Percentiles rank a stretch among this genome's conserved stretches.
Conservation (phyloP, 2,797 vertebrate species). For the Vireo griseus region DNA sequence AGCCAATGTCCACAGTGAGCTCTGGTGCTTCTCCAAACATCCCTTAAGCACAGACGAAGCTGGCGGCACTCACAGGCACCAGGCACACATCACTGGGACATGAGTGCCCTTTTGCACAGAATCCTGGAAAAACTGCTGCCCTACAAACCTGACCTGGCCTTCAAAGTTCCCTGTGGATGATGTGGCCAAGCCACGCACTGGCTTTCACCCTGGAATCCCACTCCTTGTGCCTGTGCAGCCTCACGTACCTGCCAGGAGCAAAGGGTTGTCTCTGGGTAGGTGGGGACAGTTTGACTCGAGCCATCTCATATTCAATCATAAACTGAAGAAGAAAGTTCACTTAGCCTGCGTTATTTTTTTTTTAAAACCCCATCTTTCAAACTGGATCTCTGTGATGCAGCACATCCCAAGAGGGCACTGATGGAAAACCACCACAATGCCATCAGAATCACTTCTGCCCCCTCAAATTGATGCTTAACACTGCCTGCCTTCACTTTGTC, state of each 20-base stretch:
- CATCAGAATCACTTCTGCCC: not conserved
- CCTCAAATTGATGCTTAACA: not conserved
- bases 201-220: not conserved
- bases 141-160: fast-evolving
- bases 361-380: not conserved
- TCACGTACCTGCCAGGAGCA: not conserved
- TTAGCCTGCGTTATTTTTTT: not conserved
- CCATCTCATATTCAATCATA: not conserved
- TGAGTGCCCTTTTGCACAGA: not conserved
- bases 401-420: not conserved
- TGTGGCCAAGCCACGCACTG: not conserved
- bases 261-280: not conserved
- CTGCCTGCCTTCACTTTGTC: not conserved
- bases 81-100: fast-evolving
- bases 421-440: not conserved
- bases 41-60: not conserved
- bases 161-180: not conserved
- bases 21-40: not conserved
- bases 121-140: not conserved
- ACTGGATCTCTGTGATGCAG: not conserved
- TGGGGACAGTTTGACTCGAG: not conserved
- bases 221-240: not conserved
- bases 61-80: fast-evolving
- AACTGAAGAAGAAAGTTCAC: not conserved
- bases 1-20: not conserved